Evolutionary conservation across 1,140 invertebrate species (phyloP), one percentile per base, ranked within the genome.

Genomic region (Drosophila pseudoobscura): DNA sequence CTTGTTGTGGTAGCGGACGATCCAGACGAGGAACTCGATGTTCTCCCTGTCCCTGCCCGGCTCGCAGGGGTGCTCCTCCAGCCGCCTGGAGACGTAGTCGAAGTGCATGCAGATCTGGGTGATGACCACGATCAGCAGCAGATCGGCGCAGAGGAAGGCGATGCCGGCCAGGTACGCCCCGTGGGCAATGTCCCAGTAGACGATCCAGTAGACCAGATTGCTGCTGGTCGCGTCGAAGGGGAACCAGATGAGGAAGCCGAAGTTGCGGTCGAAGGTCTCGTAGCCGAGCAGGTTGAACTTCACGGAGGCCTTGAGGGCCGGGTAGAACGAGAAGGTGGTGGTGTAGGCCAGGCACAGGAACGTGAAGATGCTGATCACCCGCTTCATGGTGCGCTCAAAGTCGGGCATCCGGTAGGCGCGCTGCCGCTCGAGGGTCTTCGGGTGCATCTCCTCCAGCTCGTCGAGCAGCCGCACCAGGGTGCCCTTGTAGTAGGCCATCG

Each of bases 21-120:
- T 68, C 1, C 51, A 54, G 11, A 70, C 35, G 2, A 91, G 29
- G 20, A 87, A 90, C 8, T 75, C 51, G 3, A 70, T 29, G 22
- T 91, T 84, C 8, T 88, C 63, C 4, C 17, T 53, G 6, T 78
- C 72, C 6, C 43, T 9, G 1, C 41, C 64, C 0, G 15, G 11
- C 0, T 45, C 22, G 22, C 84, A 85, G 0, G 71, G 76, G 74
- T 90, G 66, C 3, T 64, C 13, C 31, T 84, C 82, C 11, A 91
- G 56, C 0, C 78, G 43, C 13, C 39, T 60, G 0, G 89, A 69
- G 8, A 91, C 84, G 11, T 84, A 84, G 26, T 77, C 66, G 13
- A 91, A 91, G 55, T 91, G 89, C 89, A 91, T 91, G 47, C 85
- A 91, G 6, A 91, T 66, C 54, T 91, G 89, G 0, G 89, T 91